Conservation (phyloP, 2,888 invertebrate genomes). For the Tuta absoluta region DNA sequence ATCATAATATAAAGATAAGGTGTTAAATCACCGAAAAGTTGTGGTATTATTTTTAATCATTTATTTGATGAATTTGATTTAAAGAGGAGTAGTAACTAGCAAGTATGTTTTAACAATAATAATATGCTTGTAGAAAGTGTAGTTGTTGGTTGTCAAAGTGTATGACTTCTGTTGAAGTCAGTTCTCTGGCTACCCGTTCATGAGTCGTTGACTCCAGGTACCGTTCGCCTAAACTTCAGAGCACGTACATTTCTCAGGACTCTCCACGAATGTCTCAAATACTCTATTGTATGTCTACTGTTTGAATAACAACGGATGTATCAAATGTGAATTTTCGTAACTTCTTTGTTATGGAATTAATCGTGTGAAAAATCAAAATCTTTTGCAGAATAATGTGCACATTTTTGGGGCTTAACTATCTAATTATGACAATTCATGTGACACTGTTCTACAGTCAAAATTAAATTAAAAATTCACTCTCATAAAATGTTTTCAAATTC, state of each 20-base stretch:
- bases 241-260: slow-evolving; percentile 54
- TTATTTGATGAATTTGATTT: no score
- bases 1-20: no score
- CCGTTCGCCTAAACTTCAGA: slow-evolving; percentile 38
- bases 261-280: slow-evolving; percentile 59
- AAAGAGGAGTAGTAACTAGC: no score
- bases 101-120: no score
- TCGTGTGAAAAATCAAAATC: slow-evolving; percentile 65
- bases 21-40: no score
- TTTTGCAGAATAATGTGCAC: slow-evolving; percentile 48
- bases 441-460: slow-evolving; percentile 35
- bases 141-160: no score
- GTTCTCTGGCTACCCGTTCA: neutral
- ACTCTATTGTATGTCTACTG: slow-evolving; percentile 59
- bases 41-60: no score
- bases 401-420: slow-evolving; percentile 47
- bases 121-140: no score
- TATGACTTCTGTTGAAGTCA: no score
- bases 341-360: slow-evolving; percentile 74
- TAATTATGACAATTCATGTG: slow-evolving; percentile 40
- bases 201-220: slow-evolving; percentile 42
- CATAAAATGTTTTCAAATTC: slow-evolving; percentile 31
- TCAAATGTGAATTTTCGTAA: slow-evolving; percentile 66
- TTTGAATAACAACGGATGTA: slow-evolving; percentile 68
- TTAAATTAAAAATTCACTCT: slow-evolving; percentile 38